A percentile compares a stretch with the other conserved stretches of the same genome.
phyloP scores from a whole-genome alignment of 2,113 vertebrate species.

The Sula dactylatra region DNA sequence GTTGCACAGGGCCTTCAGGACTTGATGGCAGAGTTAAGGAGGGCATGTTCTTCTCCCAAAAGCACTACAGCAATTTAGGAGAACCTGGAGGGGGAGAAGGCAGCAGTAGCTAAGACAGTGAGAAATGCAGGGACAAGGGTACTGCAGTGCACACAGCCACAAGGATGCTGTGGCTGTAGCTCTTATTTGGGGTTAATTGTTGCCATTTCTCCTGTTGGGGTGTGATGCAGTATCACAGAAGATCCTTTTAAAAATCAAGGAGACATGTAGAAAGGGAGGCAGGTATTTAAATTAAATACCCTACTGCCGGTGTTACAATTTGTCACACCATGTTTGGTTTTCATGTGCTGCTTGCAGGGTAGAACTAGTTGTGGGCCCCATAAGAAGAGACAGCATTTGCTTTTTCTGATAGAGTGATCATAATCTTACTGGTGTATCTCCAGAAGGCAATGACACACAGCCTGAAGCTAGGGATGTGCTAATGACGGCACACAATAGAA shows the following conservation, averaged over 20 bases:
- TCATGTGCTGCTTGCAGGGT: neutral
- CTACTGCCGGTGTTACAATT: neutral
- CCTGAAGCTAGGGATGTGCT: neutral
- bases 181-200: neutral
- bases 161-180: neutral
- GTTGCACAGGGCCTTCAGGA: neutral
- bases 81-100: neutral
- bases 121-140: neutral
- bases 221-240: neutral
- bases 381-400: neutral
- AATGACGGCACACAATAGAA: neutral
- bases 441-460: neutral
- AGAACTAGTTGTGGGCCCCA: neutral
- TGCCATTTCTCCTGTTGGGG: neutral
- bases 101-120: neutral
- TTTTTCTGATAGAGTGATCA: neutral
- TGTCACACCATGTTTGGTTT: neutral
- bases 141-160: neutral
- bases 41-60: neutral
- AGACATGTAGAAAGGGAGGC: neutral
- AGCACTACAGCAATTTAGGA: neutral
- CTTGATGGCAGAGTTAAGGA: neutral
- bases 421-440: neutral
- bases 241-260: neutral
- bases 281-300: neutral